Percentiles rank a stretch among this genome's conserved stretches.
Conservation (phyloP, 2,797 vertebrate species). For the Sylvia borin region DNA sequence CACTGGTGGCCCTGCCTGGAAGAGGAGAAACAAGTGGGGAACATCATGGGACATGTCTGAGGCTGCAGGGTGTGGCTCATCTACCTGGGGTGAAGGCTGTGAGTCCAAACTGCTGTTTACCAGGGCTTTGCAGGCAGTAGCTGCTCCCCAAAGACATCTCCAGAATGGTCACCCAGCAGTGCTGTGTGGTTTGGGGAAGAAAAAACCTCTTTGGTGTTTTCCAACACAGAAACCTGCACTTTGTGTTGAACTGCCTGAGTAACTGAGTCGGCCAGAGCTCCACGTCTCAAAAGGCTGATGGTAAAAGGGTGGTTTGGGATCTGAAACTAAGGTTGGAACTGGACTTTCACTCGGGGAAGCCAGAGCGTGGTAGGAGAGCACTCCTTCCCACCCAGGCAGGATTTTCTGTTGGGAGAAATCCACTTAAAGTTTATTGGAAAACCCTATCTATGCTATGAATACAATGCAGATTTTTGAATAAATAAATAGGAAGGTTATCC, state of each 20-base stretch:
- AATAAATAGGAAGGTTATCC: background rate
- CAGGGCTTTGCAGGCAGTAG: background rate
- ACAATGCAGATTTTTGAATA: background rate
- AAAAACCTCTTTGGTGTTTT: background rate
- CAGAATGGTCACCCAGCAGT: background rate
- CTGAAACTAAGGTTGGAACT: background rate
- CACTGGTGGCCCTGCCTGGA: background rate
- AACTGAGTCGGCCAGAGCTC: background rate
- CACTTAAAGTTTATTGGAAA: background rate
- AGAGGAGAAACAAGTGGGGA: rapidly evolving
- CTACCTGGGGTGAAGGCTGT: background rate
- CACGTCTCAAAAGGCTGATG: rapidly evolving
- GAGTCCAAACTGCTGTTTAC: background rate
- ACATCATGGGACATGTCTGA: rapidly evolving
- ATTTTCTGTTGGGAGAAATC: background rate
- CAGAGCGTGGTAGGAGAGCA: rapidly evolving
- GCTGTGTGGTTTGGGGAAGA: background rate
- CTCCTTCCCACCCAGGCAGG: background rate
- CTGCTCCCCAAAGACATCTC: background rate
- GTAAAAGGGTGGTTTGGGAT: background rate
- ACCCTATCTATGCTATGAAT: background rate
- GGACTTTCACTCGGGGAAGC: background rate
- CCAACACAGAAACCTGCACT: background rate
- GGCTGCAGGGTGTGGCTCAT: background rate
- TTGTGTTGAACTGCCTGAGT: background rate